Percentiles rank a stretch among this genome's conserved stretches.
Conservation (phyloP, 2,797 vertebrate species). For the Ateles fusciceps region DNA sequence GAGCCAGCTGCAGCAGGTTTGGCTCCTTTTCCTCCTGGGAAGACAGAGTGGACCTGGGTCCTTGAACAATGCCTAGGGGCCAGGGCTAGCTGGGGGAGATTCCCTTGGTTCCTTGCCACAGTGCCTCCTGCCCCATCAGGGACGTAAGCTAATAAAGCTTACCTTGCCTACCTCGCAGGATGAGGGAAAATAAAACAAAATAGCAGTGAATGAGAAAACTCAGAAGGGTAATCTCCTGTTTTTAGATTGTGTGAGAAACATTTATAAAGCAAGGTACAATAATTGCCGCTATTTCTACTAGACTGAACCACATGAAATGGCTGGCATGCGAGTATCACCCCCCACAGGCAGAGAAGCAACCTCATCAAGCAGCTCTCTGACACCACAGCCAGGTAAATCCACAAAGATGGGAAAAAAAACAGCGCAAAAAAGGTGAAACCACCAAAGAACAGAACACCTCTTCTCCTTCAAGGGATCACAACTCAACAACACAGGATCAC, state of each 20-base stretch:
- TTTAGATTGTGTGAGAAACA: background rate
- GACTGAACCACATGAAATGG: background rate
- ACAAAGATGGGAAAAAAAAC: too few relatives aligned
- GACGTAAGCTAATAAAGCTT: background rate
- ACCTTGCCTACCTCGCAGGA: background rate
- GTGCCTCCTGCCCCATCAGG: background rate
- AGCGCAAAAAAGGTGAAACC: too few relatives aligned
- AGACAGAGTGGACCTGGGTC: background rate
- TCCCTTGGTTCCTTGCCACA: too few relatives aligned
- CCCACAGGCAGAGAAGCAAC: too few relatives aligned
- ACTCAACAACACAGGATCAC: too few relatives aligned
- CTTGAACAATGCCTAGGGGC: background rate
- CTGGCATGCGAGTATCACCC: background rate
- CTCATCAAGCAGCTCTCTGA: too few relatives aligned
- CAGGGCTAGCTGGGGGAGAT: background rate
- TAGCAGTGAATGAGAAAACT: background rate
- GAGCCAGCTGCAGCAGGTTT: background rate
- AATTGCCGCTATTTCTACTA: background rate
- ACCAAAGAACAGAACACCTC: too few relatives aligned
- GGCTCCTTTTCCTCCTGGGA: background rate
- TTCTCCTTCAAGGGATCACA: too few relatives aligned
- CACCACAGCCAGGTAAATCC: too few relatives aligned
- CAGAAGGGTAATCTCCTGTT: background rate
- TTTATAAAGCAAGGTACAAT: background rate
- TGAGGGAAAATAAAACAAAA: background rate